phyloP scores from a whole-genome alignment of 92 coral and sea anemone genomes.

The Umimayanthus kanabou region DNA sequence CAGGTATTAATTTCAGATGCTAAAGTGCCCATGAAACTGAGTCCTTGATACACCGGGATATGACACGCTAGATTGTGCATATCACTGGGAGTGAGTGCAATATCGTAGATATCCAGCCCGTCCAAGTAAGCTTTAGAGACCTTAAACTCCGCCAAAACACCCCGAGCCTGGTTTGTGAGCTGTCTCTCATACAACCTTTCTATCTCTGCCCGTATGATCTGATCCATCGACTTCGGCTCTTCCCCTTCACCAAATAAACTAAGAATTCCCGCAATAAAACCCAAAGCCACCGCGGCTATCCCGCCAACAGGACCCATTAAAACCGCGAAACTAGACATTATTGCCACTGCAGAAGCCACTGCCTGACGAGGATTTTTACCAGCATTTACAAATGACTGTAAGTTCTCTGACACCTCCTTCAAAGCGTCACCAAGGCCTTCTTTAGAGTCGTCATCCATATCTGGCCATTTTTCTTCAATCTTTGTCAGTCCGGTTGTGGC shows the following conservation, averaged over 20 bases:
- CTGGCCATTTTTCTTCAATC: slow-evolving; percentile 19
- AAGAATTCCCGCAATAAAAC: slow-evolving; percentile 56
- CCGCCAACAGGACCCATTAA: slow-evolving; percentile 52
- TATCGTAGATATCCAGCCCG: slow-evolving; percentile 31
- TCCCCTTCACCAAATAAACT: slow-evolving; percentile 58
- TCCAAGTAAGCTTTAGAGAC: slow-evolving; percentile 49
- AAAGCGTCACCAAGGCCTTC: background rate
- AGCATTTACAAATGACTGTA: slow-evolving; percentile 25
- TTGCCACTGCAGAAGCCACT: slow-evolving; percentile 46
- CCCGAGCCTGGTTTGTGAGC: slow-evolving; percentile 50
- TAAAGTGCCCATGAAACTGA: slow-evolving; percentile 54
- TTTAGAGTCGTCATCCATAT: background rate
- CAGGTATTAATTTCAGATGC: slow-evolving; percentile 30
- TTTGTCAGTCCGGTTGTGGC: slow-evolving; percentile 2
- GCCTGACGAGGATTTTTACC: slow-evolving; percentile 41
- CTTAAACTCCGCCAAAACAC: slow-evolving; percentile 41
- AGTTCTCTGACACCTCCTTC: slow-evolving; percentile 12
- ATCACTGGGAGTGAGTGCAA: slow-evolving; percentile 33
- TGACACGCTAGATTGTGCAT: slow-evolving; percentile 30
- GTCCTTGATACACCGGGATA: slow-evolving; percentile 46
- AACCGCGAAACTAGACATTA: slow-evolving; percentile 37
- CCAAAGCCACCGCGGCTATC: slow-evolving; percentile 39
- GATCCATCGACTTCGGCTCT: slow-evolving; percentile 30
- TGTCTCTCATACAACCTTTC: slow-evolving; percentile 42
- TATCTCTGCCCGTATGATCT: slow-evolving; percentile 42